Evolutionary conservation across 2,888 invertebrate genomes (phyloP).

Genomic region (Colletes collaris): DNA sequence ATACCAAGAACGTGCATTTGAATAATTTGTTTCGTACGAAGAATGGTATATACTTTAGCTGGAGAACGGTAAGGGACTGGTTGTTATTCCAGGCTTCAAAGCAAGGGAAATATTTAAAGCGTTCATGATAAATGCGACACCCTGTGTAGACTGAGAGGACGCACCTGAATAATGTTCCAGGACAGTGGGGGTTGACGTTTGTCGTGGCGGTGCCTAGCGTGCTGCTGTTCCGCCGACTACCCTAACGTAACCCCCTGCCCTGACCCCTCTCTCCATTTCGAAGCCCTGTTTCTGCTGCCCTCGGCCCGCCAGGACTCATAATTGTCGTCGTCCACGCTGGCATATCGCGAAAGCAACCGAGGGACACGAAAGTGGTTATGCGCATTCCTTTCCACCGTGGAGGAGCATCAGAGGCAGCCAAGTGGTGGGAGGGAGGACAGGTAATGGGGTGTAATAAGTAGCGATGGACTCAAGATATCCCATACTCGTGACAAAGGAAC

Average conservation of each 20-base stretch:
- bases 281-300: slow-evolving; percentile 19
- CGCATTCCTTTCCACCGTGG: slow-evolving; percentile 57
- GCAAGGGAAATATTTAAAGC: no score
- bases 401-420: slow-evolving; percentile 17
- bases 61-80: no score
- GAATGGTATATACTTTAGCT: no score
- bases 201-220: slow-evolving; percentile 74
- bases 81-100: no score
- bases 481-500: no score
- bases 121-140: background rate
- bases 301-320: slow-evolving; percentile 67
- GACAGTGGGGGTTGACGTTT: slow-evolving; percentile 71
- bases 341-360: slow-evolving; percentile 58
- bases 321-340: slow-evolving; percentile 72
- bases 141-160: slow-evolving; percentile 45
- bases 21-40: no score
- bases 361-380: slow-evolving; percentile 68
- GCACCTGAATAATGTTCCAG: slow-evolving; percentile 75
- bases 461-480: slow-evolving; percentile 27
- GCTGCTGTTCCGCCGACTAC: slow-evolving; percentile 62
- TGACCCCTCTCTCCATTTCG: slow-evolving; percentile 8
- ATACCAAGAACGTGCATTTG: no score
- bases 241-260: slow-evolving; percentile 48
- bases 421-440: background rate
- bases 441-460: slow-evolving; percentile 14